Evolutionary conservation across 2,888 invertebrate genomes (phyloP).

Genomic region (Rambutsinella grinnellia): DNA sequence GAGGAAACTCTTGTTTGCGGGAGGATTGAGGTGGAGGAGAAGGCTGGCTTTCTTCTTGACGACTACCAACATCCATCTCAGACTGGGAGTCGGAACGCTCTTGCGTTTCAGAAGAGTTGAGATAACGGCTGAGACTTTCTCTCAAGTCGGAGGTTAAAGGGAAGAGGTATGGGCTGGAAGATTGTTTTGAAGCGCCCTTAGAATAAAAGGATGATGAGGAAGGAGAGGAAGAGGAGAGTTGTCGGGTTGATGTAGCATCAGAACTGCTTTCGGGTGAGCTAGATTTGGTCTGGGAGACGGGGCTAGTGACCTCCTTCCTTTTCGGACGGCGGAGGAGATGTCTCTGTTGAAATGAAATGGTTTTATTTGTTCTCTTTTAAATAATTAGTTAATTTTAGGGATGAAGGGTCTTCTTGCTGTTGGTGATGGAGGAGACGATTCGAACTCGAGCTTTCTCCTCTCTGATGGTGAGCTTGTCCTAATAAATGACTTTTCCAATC

Average conservation of each 20-base stretch:
- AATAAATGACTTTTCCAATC: neutral
- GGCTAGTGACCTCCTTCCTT: constrained; percentile 72
- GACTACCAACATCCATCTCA: neutral
- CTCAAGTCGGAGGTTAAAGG: constrained; percentile 58
- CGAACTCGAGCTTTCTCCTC: neutral
- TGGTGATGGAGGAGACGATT: neutral
- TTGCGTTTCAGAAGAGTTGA: constrained; percentile 26
- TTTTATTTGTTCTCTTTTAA: too few relatives aligned
- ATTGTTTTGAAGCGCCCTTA: neutral
- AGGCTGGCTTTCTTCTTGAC: neutral
- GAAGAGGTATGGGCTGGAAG: constrained; percentile 32
- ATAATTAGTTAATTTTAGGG: too few relatives aligned
- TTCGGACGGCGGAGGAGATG: constrained; percentile 92
- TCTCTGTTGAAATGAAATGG: constrained; percentile 70
- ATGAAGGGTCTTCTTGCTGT: too few relatives aligned
- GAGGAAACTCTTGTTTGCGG: neutral
- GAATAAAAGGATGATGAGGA: neutral
- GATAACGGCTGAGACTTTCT: constrained; percentile 59
- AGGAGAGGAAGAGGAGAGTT: neutral
- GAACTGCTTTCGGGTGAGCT: constrained; percentile 64
- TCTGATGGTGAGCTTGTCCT: neutral
- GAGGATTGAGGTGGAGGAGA: neutral
- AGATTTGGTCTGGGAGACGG: constrained; percentile 52
- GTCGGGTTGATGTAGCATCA: constrained; percentile 32
- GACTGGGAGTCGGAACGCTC: neutral